Conservation (phyloP, 2,797 vertebrate genomes). For the Malacoctenus gilli region DNA sequence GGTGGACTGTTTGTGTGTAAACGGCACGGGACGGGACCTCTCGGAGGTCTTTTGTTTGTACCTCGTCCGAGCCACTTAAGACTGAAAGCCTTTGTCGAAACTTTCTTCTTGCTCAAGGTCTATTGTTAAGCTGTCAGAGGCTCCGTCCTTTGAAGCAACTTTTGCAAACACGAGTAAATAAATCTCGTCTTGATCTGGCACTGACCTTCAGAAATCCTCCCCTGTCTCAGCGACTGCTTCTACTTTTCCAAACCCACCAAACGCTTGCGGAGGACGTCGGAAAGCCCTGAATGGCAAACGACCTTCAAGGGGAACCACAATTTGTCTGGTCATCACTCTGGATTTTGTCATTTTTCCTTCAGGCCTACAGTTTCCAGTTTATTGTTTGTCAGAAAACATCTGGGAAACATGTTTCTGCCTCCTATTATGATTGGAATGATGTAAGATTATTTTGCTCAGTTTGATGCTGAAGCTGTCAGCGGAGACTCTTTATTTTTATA, state of each 20-base stretch:
- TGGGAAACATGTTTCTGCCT: conserved; percentile 11
- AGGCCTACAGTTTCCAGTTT: not conserved
- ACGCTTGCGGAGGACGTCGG: not conserved
- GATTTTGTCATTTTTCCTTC: conserved; percentile 1
- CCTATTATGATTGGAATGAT: conserved; percentile 7
- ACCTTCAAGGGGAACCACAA: not conserved
- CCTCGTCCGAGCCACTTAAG: not conserved
- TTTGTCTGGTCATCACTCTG: conserved; percentile 2
- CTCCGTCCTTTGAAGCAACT: not conserved
- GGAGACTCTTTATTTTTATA: not conserved
- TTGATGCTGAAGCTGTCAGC: not conserved
- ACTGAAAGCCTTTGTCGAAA: not conserved
- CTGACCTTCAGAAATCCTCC: not conserved
- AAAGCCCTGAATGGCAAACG: not conserved
- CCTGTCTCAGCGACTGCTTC: not conserved
- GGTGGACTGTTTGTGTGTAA: not conserved
- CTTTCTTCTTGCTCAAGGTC: not conserved
- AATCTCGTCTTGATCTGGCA: not conserved
- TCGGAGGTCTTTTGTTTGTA: not conserved
- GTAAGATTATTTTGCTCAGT: not conserved
- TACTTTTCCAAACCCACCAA: conserved; percentile 8
- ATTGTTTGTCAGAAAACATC: conserved; percentile 14
- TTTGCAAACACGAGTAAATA: not conserved
- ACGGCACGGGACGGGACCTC: not conserved
- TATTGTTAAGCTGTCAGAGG: not conserved